Conservation (phyloP, 2,113 vertebrate species). For the Phrynocephalus versicolor region DNA sequence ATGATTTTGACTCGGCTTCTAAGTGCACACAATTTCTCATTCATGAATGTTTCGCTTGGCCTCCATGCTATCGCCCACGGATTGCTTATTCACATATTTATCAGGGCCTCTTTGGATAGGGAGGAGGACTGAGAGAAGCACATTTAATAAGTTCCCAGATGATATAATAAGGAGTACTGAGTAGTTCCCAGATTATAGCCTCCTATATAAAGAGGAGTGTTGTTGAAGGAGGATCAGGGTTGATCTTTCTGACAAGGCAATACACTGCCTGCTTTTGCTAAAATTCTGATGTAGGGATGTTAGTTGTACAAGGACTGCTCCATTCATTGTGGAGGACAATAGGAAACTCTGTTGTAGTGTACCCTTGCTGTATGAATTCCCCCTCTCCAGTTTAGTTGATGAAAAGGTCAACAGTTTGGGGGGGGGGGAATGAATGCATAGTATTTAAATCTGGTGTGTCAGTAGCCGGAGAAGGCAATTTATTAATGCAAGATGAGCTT, state of each 20-base stretch:
- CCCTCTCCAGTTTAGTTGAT: background rate
- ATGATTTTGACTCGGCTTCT: no score
- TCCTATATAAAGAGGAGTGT: background rate
- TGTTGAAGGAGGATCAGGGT: background rate
- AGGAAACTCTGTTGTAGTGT: background rate
- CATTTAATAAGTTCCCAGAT: background rate
- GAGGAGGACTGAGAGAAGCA: background rate
- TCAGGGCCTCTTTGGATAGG: background rate
- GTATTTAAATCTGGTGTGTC: constrained; percentile 5
- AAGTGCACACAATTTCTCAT: background rate
- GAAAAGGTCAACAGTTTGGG: constrained; percentile 14
- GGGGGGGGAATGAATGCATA: constrained; percentile 16
- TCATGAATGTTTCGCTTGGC: background rate
- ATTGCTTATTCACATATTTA: constrained; percentile 15
- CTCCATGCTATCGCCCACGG: background rate
- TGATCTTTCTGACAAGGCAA: background rate
- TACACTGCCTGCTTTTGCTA: background rate
- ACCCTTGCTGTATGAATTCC: constrained; percentile 4
- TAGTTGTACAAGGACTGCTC: background rate
- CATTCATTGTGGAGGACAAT: constrained; percentile 24
- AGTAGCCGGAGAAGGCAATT: background rate
- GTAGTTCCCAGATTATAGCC: background rate
- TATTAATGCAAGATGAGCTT: constrained; percentile 4
- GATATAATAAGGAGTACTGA: background rate
- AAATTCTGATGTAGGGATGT: background rate